Conservation (phyloP, 2,888 invertebrate species). For the Balanococcus diminutus region DNA sequence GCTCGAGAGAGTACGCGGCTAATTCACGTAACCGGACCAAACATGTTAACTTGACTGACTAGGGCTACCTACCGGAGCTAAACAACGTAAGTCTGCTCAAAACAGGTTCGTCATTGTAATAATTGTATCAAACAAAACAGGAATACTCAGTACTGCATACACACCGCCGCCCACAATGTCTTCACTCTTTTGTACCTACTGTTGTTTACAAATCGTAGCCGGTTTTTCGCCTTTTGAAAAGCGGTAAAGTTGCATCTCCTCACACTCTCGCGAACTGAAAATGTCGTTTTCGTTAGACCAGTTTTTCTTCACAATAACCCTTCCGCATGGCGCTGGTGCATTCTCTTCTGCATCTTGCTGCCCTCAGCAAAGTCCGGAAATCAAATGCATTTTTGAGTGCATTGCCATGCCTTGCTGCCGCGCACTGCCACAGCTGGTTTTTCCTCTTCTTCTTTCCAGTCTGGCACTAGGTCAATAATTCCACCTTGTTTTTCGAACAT, state of each 20-base stretch:
- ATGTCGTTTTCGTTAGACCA: slow-evolving; percentile 49
- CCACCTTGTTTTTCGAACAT: slow-evolving; percentile 24
- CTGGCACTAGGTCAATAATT: slow-evolving; percentile 43
- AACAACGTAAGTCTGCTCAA: slow-evolving; percentile 52
- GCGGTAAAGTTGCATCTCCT: slow-evolving; percentile 40
- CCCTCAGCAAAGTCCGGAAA: slow-evolving; percentile 13
- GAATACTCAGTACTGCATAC: slow-evolving; percentile 45
- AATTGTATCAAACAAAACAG: slow-evolving; percentile 55
- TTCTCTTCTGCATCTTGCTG: too few species aligned
- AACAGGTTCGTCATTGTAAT: slow-evolving; percentile 55
- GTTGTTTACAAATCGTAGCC: slow-evolving; percentile 53
- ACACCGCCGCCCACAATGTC: slow-evolving; percentile 42
- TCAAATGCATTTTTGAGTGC: slow-evolving; percentile 28
- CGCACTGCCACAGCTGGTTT: slow-evolving; percentile 23
- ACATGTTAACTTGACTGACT: slow-evolving; percentile 54
- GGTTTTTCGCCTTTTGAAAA: slow-evolving; percentile 52
- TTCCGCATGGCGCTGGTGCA: background rate
- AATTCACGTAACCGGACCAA: slow-evolving; percentile 51
- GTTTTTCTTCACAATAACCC: slow-evolving; percentile 42
- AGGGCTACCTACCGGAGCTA: slow-evolving; percentile 44
- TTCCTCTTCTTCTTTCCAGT: background rate
- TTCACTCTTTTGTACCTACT: background rate
- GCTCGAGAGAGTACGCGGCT: slow-evolving; percentile 7
- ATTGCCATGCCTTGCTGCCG: background rate
- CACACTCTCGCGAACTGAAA: slow-evolving; percentile 41